A percentile compares a stretch with the other conserved stretches of the same genome.
These are phyloP conservation scores for Dicycla oo DNA, from an alignment of 2,888 invertebrate species.

Conservation along the genomic window DNA sequence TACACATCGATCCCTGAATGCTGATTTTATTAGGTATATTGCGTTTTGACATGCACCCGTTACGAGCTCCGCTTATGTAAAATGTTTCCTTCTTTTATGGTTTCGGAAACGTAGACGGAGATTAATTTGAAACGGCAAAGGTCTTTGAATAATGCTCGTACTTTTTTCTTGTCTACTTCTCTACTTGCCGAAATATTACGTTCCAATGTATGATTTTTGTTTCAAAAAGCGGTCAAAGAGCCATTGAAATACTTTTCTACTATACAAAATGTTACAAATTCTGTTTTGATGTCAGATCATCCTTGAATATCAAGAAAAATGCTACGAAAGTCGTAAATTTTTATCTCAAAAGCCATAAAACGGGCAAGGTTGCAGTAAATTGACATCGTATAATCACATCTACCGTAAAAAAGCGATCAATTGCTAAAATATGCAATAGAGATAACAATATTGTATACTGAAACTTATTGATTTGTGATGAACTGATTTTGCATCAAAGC, in stretches of 20 bases:
- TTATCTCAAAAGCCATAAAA: slow-evolving; percentile 60
- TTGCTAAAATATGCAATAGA: slow-evolving; percentile 63
- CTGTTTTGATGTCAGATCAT: slow-evolving; percentile 58
- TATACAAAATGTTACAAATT: slow-evolving; percentile 45
- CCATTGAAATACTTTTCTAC: slow-evolving; percentile 11
- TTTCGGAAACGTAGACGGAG: slow-evolving; percentile 31
- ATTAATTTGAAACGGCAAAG: slow-evolving; percentile 46
- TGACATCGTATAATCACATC: slow-evolving; percentile 65
- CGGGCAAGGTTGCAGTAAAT: slow-evolving; percentile 65
- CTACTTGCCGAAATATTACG: slow-evolving; percentile 7
- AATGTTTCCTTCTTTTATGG: slow-evolving; percentile 28
- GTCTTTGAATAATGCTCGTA: slow-evolving; percentile 15
- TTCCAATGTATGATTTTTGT: slow-evolving; percentile 18
- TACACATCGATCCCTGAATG: slow-evolving; percentile 77
- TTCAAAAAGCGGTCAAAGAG: slow-evolving; percentile 7
- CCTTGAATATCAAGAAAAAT: slow-evolving; percentile 61
- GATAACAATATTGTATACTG: slow-evolving; percentile 56
- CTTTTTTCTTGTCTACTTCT: slow-evolving; percentile 33
- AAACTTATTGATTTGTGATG: slow-evolving; percentile 46
- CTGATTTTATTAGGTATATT: slow-evolving; percentile 60
- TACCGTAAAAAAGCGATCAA: slow-evolving; percentile 63
- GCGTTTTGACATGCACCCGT: slow-evolving; percentile 55
- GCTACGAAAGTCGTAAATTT: slow-evolving; percentile 59
- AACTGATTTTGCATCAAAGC: slow-evolving; percentile 37
- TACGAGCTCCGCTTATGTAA: slow-evolving; percentile 14